A percentile compares a stretch with the other conserved stretches of the same genome.
These are phyloP conservation scores for Clistopyga incitator DNA, from an alignment of 2,888 invertebrate species.

Conservation along the genomic window DNA sequence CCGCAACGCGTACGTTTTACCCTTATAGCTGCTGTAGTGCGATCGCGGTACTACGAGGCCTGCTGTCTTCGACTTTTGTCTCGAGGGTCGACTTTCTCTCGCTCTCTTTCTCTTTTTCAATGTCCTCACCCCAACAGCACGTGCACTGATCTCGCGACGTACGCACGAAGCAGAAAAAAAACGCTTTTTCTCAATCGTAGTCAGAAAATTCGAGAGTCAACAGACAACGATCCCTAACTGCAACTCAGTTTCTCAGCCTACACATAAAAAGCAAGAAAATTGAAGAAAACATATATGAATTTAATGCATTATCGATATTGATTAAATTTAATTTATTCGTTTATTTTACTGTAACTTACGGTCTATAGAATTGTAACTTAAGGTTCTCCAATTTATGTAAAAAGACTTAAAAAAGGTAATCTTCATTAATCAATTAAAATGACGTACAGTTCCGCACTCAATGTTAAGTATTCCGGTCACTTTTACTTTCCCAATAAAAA, in stretches of 20 bases:
- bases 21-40: conserved; percentile 61
- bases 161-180: conserved; percentile 36
- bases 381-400: too few species aligned
- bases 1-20: conserved; percentile 78
- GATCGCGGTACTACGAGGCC: conserved; percentile 62
- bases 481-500: too few species aligned
- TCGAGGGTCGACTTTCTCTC: conserved; percentile 59
- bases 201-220: conserved; percentile 27
- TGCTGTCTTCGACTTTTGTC: conserved; percentile 71
- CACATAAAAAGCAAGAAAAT: not conserved
- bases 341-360: too few species aligned
- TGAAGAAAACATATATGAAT: not conserved
- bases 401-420: too few species aligned
- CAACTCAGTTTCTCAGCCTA: too few species aligned
- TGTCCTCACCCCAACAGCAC: conserved; percentile 46
- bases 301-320: not conserved
- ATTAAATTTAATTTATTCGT: not conserved
- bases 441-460: too few species aligned
- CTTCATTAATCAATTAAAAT: too few species aligned
- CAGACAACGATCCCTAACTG: not conserved
- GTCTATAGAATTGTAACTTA: too few species aligned
- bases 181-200: conserved; percentile 20
- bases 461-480: too few species aligned
- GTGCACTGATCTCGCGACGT: conserved; percentile 45
- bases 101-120: conserved; percentile 9